Percentiles rank a stretch among this genome's conserved stretches.
These are phyloP conservation scores for Anomalospiza imberbis DNA, from an alignment of 2,797 vertebrate species.

Conservation along the genomic window DNA sequence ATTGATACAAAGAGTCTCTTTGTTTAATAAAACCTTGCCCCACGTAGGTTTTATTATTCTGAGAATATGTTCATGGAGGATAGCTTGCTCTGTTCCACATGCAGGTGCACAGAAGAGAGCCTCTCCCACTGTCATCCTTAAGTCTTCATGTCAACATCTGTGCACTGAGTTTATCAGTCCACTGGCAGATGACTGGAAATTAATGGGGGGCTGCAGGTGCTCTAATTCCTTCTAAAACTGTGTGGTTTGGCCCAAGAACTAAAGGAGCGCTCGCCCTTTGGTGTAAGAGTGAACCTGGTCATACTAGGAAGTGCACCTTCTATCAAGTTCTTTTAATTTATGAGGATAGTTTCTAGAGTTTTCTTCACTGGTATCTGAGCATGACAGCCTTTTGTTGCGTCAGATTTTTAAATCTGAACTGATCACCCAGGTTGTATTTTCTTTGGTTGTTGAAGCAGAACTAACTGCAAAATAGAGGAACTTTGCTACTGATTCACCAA, in stretches of 20 bases:
- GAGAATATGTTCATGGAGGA: not conserved
- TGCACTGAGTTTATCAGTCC: not conserved
- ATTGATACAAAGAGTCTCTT: not conserved
- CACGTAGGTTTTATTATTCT: not conserved
- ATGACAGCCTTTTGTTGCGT: not conserved
- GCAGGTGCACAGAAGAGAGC: not conserved
- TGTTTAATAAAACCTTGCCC: not conserved
- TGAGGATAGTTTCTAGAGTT: not conserved
- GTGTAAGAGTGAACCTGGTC: not conserved
- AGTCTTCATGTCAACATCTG: not conserved
- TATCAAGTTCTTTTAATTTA: not conserved
- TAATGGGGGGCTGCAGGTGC: not conserved
- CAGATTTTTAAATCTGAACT: not conserved
- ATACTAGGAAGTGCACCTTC: not conserved
- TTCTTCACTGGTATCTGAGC: not conserved
- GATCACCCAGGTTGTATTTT: not conserved
- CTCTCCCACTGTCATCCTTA: not conserved
- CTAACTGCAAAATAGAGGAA: not conserved
- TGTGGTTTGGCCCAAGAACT: not conserved
- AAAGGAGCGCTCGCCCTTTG: rapidly evolving
- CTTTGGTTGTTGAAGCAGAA: not conserved
- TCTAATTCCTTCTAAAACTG: not conserved
- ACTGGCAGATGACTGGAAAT: not conserved
- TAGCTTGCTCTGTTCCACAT: not conserved
- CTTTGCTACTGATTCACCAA: not conserved